Evolutionary conservation across 2,888 invertebrate species (phyloP).

Genomic region (Epicampocera succincta): DNA sequence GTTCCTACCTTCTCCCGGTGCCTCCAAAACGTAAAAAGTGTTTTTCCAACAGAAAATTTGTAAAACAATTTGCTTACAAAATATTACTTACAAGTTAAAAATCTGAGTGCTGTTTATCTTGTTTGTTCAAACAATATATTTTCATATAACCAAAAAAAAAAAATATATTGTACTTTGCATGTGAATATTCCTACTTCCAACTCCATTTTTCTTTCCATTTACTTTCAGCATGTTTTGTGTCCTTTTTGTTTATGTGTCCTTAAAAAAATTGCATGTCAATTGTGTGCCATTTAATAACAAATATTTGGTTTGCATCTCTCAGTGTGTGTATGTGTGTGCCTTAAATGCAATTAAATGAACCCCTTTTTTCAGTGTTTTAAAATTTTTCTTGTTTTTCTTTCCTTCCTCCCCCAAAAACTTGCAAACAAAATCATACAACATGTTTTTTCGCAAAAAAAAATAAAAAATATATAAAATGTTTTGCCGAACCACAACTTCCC

Average conservation of each 20-base stretch:
- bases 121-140: no score
- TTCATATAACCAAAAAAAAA: not conserved
- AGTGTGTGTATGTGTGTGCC: not conserved
- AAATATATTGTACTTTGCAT: conserved; percentile 9
- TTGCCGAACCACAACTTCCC: conserved; percentile 47
- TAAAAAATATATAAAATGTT: conserved; percentile 24
- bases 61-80: no score
- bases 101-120: no score
- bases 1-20: no score
- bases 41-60: no score
- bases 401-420: conserved; percentile 13
- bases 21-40: no score
- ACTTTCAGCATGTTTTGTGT: conserved; percentile 49
- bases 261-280: conserved; percentile 36
- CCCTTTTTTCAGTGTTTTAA: conserved; percentile 49
- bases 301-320: conserved; percentile 34
- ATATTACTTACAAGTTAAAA: no score
- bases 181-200: not conserved
- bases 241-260: not conserved
- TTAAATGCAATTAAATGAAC: conserved; percentile 30
- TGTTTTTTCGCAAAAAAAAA: conserved; percentile 67
- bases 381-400: conserved; percentile 56
- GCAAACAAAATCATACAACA: conserved; percentile 20
- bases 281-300: conserved; percentile 32
- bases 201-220: not conserved